These are phyloP conservation scores for Drosophila quasianomalipes DNA, from an alignment of 2,888 invertebrate genomes.

Conservation along the genomic window DNA sequence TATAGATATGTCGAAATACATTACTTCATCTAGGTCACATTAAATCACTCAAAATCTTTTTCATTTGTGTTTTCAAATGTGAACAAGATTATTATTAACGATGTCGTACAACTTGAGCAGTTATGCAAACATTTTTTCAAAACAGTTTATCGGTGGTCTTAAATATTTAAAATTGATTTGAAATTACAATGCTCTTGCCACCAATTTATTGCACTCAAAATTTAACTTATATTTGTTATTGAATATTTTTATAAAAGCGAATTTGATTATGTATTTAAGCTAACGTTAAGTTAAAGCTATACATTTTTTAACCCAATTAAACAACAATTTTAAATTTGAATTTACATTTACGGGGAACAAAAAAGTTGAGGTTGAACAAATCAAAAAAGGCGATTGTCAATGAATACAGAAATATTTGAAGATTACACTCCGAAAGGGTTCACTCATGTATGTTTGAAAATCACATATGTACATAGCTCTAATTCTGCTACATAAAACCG, in stretches of 20 bases:
- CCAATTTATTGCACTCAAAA: not conserved
- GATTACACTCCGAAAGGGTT: not conserved
- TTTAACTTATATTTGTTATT: not conserved
- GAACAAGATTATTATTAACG: not conserved
- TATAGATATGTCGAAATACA: not conserved
- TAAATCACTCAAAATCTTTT: not conserved
- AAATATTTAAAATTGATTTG: not conserved
- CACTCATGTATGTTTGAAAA: not conserved
- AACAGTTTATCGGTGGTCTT: not conserved
- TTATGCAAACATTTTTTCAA: not conserved
- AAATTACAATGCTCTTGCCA: not conserved
- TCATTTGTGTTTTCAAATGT: not conserved
- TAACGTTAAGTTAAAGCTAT: not conserved
- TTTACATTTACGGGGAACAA: not conserved
- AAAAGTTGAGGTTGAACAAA: not conserved
- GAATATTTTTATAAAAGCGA: not conserved
- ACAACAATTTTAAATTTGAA: not conserved
- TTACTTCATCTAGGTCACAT: not conserved
- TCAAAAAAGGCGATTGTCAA: not conserved
- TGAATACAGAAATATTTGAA: not conserved
- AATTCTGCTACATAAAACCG: not conserved
- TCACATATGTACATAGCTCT: too few species aligned
- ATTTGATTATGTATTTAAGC: not conserved
- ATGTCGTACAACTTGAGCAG: not conserved
- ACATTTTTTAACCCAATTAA: not conserved